A percentile compares a stretch with the other conserved stretches of the same genome.
These are phyloP conservation scores for Schrankia costaestrigalis DNA, from an alignment of 2,888 invertebrate species.

Conservation along the genomic window DNA sequence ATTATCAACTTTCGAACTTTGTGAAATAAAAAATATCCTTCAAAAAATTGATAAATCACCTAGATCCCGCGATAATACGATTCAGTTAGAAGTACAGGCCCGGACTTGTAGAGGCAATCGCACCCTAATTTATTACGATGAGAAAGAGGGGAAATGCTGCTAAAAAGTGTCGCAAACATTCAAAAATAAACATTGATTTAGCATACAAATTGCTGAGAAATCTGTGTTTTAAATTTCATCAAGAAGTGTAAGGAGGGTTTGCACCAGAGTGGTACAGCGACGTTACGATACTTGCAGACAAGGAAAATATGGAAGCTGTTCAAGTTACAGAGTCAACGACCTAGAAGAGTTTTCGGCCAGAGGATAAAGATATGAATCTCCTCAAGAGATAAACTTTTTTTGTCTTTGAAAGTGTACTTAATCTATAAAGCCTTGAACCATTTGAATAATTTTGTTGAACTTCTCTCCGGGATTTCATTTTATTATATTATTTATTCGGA, in stretches of 20 bases:
- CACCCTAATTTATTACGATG: constrained; percentile 9
- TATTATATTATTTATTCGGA: constrained; percentile 16
- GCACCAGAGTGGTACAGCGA: not conserved
- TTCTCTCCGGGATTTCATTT: constrained; percentile 11
- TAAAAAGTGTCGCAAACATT: constrained; percentile 13
- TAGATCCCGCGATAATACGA: constrained; percentile 24
- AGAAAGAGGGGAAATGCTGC: constrained; percentile 4
- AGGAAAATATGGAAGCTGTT: constrained; percentile 20
- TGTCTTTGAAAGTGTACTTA: constrained; percentile 21
- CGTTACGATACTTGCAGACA: constrained; percentile 12
- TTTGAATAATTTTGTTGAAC: constrained; percentile 27
- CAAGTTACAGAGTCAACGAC: constrained; percentile 24
- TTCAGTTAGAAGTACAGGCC: constrained; percentile 23
- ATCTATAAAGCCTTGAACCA: constrained; percentile 22
- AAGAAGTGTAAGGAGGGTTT: constrained; percentile 3
- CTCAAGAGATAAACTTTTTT: constrained; percentile 25
- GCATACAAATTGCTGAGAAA: constrained; percentile 15
- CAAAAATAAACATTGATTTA: constrained; percentile 19
- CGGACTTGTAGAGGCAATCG: constrained; percentile 4
- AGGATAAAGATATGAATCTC: constrained; percentile 28
- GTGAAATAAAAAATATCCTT: constrained; percentile 19
- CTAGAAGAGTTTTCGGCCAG: constrained; percentile 18
- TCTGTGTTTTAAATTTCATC: constrained; percentile 16
- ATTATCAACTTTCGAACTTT: constrained; percentile 46
- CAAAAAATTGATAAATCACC: constrained; percentile 48